Conservation (phyloP, 2,113 vertebrate species). For the Cyrtonyx montezumae region DNA sequence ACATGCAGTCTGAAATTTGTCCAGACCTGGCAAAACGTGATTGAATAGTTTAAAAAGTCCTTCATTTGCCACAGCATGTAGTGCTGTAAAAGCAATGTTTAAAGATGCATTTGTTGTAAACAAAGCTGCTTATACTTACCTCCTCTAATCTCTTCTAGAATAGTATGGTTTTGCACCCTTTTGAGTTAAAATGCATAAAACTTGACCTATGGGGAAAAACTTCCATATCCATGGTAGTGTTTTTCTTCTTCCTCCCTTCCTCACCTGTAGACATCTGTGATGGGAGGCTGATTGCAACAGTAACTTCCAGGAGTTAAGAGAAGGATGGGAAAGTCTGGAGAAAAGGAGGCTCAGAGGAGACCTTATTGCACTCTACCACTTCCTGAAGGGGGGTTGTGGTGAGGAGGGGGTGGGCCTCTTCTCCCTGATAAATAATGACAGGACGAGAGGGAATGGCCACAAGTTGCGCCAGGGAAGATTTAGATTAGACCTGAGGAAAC, state of each 20-base stretch:
- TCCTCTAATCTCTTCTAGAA: background rate
- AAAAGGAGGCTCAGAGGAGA: too few species aligned
- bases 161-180: background rate
- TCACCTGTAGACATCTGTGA: background rate
- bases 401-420: too few species aligned
- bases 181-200: background rate
- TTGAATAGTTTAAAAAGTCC: background rate
- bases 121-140: background rate
- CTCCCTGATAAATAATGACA: too few species aligned
- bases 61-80: background rate
- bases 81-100: background rate
- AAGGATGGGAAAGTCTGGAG: background rate
- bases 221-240: background rate
- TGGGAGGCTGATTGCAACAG: background rate
- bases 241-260: background rate
- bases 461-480: too few species aligned
- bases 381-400: too few species aligned
- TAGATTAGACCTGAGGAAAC: too few species aligned
- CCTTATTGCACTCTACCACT: too few species aligned
- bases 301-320: background rate
- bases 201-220: background rate
- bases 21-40: background rate
- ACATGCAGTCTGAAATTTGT: background rate
- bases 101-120: background rate
- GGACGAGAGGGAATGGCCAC: too few species aligned